Conservation (phyloP, 2,888 invertebrate species). For the Plusia festucae region DNA sequence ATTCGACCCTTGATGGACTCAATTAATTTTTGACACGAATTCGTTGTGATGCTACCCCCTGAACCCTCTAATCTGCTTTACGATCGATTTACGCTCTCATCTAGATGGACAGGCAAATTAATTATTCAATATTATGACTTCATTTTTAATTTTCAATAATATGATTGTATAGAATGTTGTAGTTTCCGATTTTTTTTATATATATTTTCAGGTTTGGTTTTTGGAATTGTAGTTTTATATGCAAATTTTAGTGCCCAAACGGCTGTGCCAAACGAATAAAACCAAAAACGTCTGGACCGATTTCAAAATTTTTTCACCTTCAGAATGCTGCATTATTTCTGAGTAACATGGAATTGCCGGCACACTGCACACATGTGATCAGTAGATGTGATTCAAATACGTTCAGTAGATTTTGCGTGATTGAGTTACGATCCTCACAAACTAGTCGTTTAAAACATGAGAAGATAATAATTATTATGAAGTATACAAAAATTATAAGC, state of each 20-base stretch:
- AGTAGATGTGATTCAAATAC: not conserved
- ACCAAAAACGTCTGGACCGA: no score
- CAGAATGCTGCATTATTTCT: no score
- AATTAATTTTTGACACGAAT: conserved; percentile 78
- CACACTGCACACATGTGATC: no score
- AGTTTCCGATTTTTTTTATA: no score
- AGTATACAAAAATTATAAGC: not conserved
- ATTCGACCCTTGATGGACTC: conserved; percentile 66
- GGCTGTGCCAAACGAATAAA: no score
- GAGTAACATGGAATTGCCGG: no score
- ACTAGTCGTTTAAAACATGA: not conserved
- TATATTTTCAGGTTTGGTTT: no score
- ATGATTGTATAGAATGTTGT: no score
- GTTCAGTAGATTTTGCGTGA: not conserved
- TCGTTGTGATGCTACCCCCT: conserved; percentile 63
- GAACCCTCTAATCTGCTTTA: conserved; percentile 66
- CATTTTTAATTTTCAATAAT: conserved; percentile 14
- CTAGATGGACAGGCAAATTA: conserved; percentile 54
- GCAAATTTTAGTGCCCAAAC: no score
- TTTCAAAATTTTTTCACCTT: no score
- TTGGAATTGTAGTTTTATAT: no score
- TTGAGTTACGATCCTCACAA: not conserved
- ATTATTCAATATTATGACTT: conserved; percentile 24
- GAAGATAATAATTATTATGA: not conserved
- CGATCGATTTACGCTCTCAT: conserved; percentile 67